Base-by-base conservation (phyloP, 2,888 invertebrate species). In the Chirona hameri region DNA sequence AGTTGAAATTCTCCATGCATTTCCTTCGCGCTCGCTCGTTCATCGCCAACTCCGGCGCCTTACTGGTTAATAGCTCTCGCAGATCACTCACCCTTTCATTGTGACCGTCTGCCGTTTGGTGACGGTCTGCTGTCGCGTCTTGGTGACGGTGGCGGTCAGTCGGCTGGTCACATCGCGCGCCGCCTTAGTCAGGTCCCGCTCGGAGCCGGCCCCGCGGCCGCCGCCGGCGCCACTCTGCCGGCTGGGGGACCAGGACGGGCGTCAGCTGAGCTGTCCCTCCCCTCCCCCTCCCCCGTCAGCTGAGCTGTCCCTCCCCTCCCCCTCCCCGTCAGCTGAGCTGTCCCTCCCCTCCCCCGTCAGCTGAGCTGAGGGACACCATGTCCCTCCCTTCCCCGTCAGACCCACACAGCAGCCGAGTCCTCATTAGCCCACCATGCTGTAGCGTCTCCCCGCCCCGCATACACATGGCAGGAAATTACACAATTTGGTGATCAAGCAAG, bases 101-200 rank as follows among this genome's bases (percentile, higher is more conserved):
- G 52, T 52, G 48, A 79, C 79, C 24, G 48, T 79, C n/a, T 46
- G 46, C 12, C 52, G 52, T 24, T 48, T 79, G 48, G 79, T 79
- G 79, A 79, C 48, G 12, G 79, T 79, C 79, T 79, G 79, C 79
- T 79, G 79, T 24, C 52, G 79, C n/a, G 79, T 79, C 15, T 79
- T 79, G 79, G 52, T 48, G 52, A 79, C 76, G 31, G 79, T 79
- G 79, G 79, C 48, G 39, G 76, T 76, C 76, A 76, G 76, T 0
- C 76, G 76, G 9, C 39, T 76, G 76, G 76, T 76, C 39, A 76
- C 76, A 21, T 76, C 76, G 24, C 76, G 76, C 7, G 76, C 76
- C 39, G 76, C 39, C 39, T 39, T 31, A 29, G 39, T 39, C 21
- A 76, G 76, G 76, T 76, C 76, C 10, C 76, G 76, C 31, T 76